A percentile compares a stretch with the other conserved stretches of the same genome.
Evolutionary conservation across 2,888 invertebrate genomes (phyloP).

Genomic region (Drosophila cognata): DNA sequence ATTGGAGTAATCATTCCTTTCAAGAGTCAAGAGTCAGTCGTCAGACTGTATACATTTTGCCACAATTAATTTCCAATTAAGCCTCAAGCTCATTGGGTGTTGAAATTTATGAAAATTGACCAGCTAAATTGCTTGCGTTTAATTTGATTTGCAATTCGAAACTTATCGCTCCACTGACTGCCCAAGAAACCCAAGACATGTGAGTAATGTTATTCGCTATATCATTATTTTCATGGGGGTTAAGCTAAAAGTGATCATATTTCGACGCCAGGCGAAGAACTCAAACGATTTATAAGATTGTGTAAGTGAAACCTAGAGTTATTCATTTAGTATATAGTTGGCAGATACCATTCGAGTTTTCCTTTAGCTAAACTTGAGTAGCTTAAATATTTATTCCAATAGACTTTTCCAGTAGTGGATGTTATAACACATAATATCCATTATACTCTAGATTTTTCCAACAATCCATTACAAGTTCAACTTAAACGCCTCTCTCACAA

Average conservation of each 20-base stretch:
- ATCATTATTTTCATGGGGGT: background rate
- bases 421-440: background rate
- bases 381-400: background rate
- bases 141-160: slow-evolving; percentile 34
- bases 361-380: background rate
- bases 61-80: slow-evolving; percentile 83
- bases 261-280: background rate
- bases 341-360: accelerated
- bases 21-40: slow-evolving; percentile 50
- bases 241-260: background rate
- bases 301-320: background rate
- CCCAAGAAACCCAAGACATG: background rate
- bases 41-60: slow-evolving; percentile 64
- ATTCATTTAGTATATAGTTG: accelerated
- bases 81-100: slow-evolving; percentile 65
- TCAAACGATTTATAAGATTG: background rate
- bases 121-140: slow-evolving; percentile 51
- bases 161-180: slow-evolving; percentile 5
- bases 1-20: slow-evolving; percentile 81
- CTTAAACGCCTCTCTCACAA: background rate
- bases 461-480: background rate
- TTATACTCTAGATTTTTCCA: background rate
- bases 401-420: background rate
- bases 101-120: slow-evolving; percentile 66
- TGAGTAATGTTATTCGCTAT: background rate